A percentile compares a stretch with the other conserved stretches of the same genome.
Evolutionary conservation across 1,140 invertebrate species (phyloP).

Genomic region (Cataglyphis hispanica): DNA sequence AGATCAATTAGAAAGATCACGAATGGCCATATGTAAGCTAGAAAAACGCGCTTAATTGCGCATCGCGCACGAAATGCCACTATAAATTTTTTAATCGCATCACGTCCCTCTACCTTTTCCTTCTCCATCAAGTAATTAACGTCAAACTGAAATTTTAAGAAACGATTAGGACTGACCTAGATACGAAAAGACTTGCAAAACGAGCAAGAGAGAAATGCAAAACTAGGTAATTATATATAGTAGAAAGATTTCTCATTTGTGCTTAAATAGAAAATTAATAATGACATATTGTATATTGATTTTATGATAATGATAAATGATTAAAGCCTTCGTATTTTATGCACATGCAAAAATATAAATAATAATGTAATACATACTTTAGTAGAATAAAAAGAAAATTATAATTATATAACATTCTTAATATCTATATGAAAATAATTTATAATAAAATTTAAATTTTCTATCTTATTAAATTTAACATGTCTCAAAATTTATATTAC

Average conservation of each 20-base stretch:
- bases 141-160: conserved; percentile 76
- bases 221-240: background rate
- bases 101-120: conserved; percentile 64
- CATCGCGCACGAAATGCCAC: conserved; percentile 33
- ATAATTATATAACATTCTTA: background rate
- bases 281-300: background rate
- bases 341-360: background rate
- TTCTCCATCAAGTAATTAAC: conserved; percentile 77
- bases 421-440: background rate
- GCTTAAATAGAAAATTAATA: background rate
- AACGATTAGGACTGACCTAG: conserved; percentile 74
- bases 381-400: conserved; percentile 5
- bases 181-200: background rate
- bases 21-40: background rate
- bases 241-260: background rate
- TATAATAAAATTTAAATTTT: background rate
- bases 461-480: background rate
- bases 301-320: background rate
- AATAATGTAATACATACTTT: background rate
- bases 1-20: background rate
- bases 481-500: background rate
- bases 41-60: conserved; percentile 48
- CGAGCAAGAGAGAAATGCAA: background rate
- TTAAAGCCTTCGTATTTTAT: background rate
- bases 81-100: conserved; percentile 74